phyloP scores from a whole-genome alignment of 2,888 invertebrate genomes.

The Cotesia congregata region DNA sequence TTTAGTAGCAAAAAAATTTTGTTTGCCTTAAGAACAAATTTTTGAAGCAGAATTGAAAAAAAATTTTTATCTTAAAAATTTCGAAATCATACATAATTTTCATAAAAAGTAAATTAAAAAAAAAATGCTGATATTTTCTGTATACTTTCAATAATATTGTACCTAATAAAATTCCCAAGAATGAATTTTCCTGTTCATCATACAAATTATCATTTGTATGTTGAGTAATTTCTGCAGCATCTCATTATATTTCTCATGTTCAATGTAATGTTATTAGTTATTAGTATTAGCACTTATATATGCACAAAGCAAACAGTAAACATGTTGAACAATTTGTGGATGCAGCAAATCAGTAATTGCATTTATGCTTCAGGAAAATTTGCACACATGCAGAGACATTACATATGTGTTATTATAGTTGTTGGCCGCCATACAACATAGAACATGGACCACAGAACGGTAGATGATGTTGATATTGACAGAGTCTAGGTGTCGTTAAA shows the following conservation, averaged over 20 bases:
- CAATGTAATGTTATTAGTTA: background rate
- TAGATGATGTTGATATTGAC: conserved; percentile 6
- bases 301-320: background rate
- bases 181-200: background rate
- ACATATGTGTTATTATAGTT: background rate
- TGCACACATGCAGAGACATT: background rate
- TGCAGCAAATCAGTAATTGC: background rate
- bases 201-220: background rate
- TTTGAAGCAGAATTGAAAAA: too few species aligned
- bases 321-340: background rate
- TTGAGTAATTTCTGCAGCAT: background rate
- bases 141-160: too few species aligned
- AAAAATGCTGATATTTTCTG: too few species aligned
- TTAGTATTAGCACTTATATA: background rate
- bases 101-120: too few species aligned
- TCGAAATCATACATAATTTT: too few species aligned
- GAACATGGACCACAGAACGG: background rate
- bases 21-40: too few species aligned
- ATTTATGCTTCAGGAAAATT: background rate
- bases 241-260: background rate
- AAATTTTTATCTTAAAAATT: too few species aligned
- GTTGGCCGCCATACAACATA: conserved; percentile 23
- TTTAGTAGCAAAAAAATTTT: too few species aligned
- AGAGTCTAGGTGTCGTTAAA: conserved; percentile 21
- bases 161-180: background rate